Base-by-base conservation (phyloP, 2,888 invertebrate species). In the Drosophila ustulata region DNA sequence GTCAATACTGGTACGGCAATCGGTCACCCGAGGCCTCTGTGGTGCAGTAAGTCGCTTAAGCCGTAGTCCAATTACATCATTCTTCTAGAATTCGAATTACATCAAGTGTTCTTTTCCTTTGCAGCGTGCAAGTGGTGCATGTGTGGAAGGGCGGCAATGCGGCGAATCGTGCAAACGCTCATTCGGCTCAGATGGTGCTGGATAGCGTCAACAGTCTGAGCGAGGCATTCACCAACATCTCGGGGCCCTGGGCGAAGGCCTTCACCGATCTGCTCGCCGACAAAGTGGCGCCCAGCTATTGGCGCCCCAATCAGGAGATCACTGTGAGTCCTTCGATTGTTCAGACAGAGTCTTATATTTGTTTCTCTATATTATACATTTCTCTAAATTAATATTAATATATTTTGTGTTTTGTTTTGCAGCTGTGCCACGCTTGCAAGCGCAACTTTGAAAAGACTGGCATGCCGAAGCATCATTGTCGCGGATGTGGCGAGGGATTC, bases 1-100 rank as follows among this genome's bases (percentile, higher is more conserved):
- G 96, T 26, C 95, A 96, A 89, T 95, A 95, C 90, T 97, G 96
- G 97, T 96, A 95, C 90, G 96, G 96, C 4, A 96, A 97, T 88
- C 94, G 95, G 79, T 94, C 94, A 69, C 96, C 96, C 0, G 96
- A 96, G 89, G 94, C 95, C 70, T 92, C 93, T 30, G 95, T 95
- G 9, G 95, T 96, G 11, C 82, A 90, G 91, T 91, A 75, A 72
- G 75, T 50, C 5, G 4, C 18, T 18, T 18, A 18, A 18, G 18
- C 18, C 18, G 18, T 18, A 18, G 18, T 18, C 18, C 13, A 28
- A 28, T 37, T 37, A 0, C 30, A 7, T 1, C 3, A 46, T 28
- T 53, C 18, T 9, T 4, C 2, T 3, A 1, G 18, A 18, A 18
- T 6, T 6, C 5, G 3, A n/a, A n/a, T 34, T 6, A 0, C n/a